These are phyloP conservation scores for Chlorops oryzae DNA, from an alignment of 1,140 invertebrate species.

Conservation along the genomic window DNA sequence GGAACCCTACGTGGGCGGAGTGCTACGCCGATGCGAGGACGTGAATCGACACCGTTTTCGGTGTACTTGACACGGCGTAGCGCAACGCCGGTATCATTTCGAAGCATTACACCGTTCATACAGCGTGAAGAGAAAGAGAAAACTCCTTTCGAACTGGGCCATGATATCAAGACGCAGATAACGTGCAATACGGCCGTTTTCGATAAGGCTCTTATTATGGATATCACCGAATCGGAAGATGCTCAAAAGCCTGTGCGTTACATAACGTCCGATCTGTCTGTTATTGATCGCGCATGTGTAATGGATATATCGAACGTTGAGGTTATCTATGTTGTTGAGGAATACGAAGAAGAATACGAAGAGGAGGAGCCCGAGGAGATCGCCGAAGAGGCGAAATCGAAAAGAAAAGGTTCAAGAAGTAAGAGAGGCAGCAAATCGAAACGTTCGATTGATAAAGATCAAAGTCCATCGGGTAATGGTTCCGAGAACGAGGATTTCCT, in stretches of 20 bases:
- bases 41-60: constrained; percentile 42
- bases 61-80: constrained; percentile 42
- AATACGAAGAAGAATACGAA: constrained; percentile 41
- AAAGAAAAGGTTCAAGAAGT: constrained; percentile 21
- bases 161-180: constrained; percentile 38
- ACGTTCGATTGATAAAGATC: constrained; percentile 36
- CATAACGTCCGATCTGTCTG: constrained; percentile 46
- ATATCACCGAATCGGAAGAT: constrained; percentile 41
- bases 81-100: constrained; percentile 44
- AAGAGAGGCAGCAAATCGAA: constrained; percentile 30
- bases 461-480: constrained; percentile 14
- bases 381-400: constrained; percentile 40
- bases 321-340: constrained; percentile 47
- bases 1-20: constrained; percentile 42
- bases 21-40: constrained; percentile 42
- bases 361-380: constrained; percentile 37
- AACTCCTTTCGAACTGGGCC: constrained; percentile 44
- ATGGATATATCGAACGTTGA: constrained; percentile 49
- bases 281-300: constrained; percentile 47
- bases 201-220: constrained; percentile 46
- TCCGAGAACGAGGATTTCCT: background rate
- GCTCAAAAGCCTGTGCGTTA: constrained; percentile 44
- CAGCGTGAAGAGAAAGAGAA: constrained; percentile 47
- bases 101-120: constrained; percentile 45
- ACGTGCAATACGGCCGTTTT: constrained; percentile 45